Base-by-base conservation (phyloP, 2,797 vertebrate species). In the Peromyscus eremicus region DNA sequence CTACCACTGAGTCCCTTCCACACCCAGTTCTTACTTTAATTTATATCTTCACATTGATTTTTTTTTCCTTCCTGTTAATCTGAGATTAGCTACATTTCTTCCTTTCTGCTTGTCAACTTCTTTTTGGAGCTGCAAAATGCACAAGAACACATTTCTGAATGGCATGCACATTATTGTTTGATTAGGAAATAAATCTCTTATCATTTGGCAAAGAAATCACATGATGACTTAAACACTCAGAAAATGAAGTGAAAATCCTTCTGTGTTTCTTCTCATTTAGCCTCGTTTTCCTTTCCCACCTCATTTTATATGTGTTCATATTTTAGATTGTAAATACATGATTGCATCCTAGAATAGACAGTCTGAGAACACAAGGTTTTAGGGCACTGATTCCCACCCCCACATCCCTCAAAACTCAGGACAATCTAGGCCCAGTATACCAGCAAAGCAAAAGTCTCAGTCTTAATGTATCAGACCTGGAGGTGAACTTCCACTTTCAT, bases 21-120 rank as follows among this genome's bases (percentile, higher is more conserved):
- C 84, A 94, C 92, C 0, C 0, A 32, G 96, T 6, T 96, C 94
- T 97, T 94, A 68, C 92, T 94, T 97, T 83, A 83, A 93, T 71
- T 98, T 98, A 98, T 96, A 98, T 98, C 97, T 97, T 95, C 83
- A 37, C 97, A 97, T 98, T 98, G 98, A 98, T 98, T 98, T 98
- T 98, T 98, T 62, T 98, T 98, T 96, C 95, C 95, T 94, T 97
- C 92, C 97, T 96, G 95, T 97, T 98, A 97, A 94, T 98, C 82
- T 96, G 97, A 34, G n/a, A 60, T 96, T 94, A 96, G 94, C 97
- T 95, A 95, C 98, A 96, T 46, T 86, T 97, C 96, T 95, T 98
- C 81, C 96, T 96, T 96, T 94, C 82, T 97, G 94, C 97, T 98
- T 98, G 97, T 98, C 97, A 97, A 76, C 96, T 97, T 95, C 87